Conservation (phyloP, 2,888 invertebrate genomes). For the Formica aserva region DNA sequence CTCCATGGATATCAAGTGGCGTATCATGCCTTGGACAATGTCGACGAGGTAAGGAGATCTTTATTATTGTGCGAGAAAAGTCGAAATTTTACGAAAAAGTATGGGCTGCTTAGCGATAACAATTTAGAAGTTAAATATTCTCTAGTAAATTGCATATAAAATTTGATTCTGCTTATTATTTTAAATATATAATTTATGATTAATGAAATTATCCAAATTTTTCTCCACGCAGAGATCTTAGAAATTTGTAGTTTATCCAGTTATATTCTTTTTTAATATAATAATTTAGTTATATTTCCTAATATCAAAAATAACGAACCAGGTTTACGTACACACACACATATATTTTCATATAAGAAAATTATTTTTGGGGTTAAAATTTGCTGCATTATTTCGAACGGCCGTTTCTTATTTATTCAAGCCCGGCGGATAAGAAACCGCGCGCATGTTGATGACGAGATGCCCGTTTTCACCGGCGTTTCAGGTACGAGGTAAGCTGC, state of each 20-base stretch:
- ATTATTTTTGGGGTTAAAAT: background rate
- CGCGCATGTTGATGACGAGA: slow-evolving; percentile 10
- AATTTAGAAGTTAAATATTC: background rate
- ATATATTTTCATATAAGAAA: background rate
- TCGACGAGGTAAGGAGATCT: slow-evolving; percentile 86
- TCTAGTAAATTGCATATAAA: background rate
- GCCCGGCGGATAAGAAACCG: background rate
- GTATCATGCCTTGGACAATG: slow-evolving; percentile 91
- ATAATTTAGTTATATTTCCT: background rate
- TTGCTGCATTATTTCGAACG: background rate
- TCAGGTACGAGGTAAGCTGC: slow-evolving; percentile 92
- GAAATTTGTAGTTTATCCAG: background rate
- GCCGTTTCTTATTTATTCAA: background rate
- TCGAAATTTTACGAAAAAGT: slow-evolving; percentile 10
- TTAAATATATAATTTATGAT: background rate
- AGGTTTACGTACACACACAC: too few relatives aligned
- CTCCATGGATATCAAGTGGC: slow-evolving; percentile 95
- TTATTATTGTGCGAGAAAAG: slow-evolving; percentile 6
- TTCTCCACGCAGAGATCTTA: background rate
- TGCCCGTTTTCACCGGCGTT: slow-evolving; percentile 6
- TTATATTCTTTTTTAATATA: background rate
- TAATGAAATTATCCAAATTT: background rate
- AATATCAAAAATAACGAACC: slow-evolving; percentile 2
- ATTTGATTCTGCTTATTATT: background rate
- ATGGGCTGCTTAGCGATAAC: background rate